These are phyloP conservation scores for Promerops cafer DNA, from an alignment of 2,113 vertebrate genomes.

Conservation along the genomic window DNA sequence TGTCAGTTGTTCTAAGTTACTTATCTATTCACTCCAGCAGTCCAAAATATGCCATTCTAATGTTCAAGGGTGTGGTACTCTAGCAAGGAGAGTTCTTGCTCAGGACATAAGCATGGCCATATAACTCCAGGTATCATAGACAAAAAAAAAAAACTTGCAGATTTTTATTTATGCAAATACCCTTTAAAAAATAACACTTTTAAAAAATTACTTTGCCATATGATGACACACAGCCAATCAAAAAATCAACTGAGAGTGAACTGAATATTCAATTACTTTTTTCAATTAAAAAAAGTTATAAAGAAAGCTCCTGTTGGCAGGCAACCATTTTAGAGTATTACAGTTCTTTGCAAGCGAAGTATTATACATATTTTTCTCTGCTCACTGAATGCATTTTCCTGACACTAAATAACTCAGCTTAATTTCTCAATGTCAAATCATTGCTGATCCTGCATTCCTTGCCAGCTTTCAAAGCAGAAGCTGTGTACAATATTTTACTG, in stretches of 20 bases:
- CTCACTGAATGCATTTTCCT: background rate
- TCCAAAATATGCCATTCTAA: background rate
- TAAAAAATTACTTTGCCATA: background rate
- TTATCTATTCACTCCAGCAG: background rate
- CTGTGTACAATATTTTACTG: background rate
- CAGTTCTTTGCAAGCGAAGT: background rate
- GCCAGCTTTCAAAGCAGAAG: background rate
- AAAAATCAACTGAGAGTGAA: constrained; percentile 38
- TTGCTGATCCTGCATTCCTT: background rate
- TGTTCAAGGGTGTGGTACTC: background rate
- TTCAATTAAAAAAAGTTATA: constrained; percentile 35
- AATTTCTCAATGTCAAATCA: constrained; percentile 47
- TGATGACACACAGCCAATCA: background rate
- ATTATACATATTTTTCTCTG: background rate
- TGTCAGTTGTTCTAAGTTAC: background rate
- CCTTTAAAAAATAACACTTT: background rate
- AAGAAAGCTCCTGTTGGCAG: constrained; percentile 2
- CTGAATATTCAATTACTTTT: constrained; percentile 48
- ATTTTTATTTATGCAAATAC: background rate
- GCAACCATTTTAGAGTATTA: constrained; percentile 24
- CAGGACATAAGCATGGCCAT: background rate
- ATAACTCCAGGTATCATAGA: background rate
- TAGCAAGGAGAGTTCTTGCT: background rate
- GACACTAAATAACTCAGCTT: background rate
- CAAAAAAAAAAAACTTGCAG: background rate